Base-by-base conservation (phyloP, 2,797 vertebrate genomes). In the Salmo trutta region DNA sequence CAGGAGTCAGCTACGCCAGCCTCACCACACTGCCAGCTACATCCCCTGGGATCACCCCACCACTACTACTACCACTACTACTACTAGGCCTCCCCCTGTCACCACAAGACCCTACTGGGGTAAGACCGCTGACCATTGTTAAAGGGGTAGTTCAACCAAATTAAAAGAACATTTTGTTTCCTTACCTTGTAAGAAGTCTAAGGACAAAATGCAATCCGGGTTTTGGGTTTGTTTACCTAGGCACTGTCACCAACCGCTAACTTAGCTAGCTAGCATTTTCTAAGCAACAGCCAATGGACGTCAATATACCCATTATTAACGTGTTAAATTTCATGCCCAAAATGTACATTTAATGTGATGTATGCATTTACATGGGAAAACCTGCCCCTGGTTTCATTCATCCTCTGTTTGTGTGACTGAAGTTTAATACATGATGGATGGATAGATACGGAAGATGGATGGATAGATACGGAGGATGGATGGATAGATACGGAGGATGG, bases 1-100 rank as follows among this genome's bases (percentile, higher is more conserved):
- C 27, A 85, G 88, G 81, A 94, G 92, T 83, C 93, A 91, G 0
- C 86, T 95, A 75, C 85, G 86, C 14, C 90, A 93, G 75, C 85
- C 91, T 73, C 91, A 92, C 51, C 91, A 90, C 75, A 84, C 90
- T 0, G 85, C 85, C 27, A 89, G 84, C 87, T 93, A 91, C 84
- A 76, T 91, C 12, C 90, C 93, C 72, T 89, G 89, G 89, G 90
- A 83, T 4, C 87, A 81, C 19, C 90, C 77, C 4, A 81, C 85
- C 16, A 91, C 80, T 15, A 82, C 85, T 5, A 82, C 76, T 10
- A 84, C 71, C 8, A 53, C 68, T 27, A 78, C 24, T 24, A 85
- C 84, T 6, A 77, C 75, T 19, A 79, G 73, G 64, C 70, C 88
- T 24, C 84, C 84, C 1, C 76, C 88, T 8, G 74, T 78, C 75